These are phyloP conservation scores for Labia minor DNA, from an alignment of 2,888 invertebrate genomes.

Conservation along the genomic window DNA sequence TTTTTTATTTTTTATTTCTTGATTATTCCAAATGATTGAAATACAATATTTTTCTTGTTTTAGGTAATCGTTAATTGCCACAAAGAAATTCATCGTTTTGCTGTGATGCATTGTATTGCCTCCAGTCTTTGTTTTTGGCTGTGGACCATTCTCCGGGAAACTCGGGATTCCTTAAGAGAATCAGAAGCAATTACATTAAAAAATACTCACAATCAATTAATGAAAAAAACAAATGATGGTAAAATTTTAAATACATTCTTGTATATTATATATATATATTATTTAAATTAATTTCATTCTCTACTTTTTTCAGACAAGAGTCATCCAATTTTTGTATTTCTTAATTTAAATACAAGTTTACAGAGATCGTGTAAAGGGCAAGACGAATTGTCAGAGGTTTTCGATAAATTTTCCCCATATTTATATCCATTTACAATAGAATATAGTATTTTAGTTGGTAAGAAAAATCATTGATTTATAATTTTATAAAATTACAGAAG, in stretches of 20 bases:
- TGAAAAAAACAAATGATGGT: no score
- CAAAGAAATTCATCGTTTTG: slow-evolving; percentile 52
- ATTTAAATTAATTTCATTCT: no score
- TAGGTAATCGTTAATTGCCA: slow-evolving; percentile 50
- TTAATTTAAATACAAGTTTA: neutral
- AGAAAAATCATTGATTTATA: no score
- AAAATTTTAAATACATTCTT: no score
- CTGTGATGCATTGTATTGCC: slow-evolving; percentile 69
- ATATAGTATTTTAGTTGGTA: slow-evolving; percentile 66
- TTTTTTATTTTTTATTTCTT: neutral
- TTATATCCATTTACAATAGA: slow-evolving; percentile 71
- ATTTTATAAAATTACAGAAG: no score
- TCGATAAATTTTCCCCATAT: slow-evolving; percentile 57
- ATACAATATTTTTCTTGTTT: slow-evolving; percentile 20
- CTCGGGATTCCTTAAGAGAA: slow-evolving; percentile 47
- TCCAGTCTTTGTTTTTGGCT: slow-evolving; percentile 72
- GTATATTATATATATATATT: no score
- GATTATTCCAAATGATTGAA: neutral
- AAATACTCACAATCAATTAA: no score
- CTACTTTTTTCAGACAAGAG: no score
- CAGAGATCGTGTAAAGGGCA: neutral
- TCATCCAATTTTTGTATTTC: neutral
- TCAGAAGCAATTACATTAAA: neutral
- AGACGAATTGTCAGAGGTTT: slow-evolving; percentile 24
- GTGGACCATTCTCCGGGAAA: slow-evolving; percentile 64